Base-by-base conservation (phyloP, 2,113 vertebrate genomes). In the Galeopterus variegatus region DNA sequence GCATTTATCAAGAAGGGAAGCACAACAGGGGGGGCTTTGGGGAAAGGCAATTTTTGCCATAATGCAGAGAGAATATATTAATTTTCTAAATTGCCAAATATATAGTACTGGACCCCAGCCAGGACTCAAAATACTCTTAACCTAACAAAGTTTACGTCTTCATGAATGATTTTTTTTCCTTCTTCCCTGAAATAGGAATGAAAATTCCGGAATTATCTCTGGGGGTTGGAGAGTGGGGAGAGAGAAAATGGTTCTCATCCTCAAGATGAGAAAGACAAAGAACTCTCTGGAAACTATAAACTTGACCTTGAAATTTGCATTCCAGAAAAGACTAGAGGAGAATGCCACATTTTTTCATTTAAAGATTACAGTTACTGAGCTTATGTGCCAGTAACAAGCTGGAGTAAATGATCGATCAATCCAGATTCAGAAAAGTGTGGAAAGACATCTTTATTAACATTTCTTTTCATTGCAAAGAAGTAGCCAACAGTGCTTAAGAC, bases 241-340 rank as follows among this genome's bases (percentile, higher is more conserved):
- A n/a, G 4, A 13, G 50, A 84, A 33, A 79, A 41, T 65, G 89
- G 79, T 89, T 58, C 21, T 36, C n/a, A 52, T 89, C 84, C 26
- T 93, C 8, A 56, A n/a, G 54, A 69, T 72, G 58, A 23, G 23
- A 50, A 94, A 87, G 45, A 14, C 12, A 26, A 45, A 60, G 45
- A 65, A 58, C 36, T 60, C 45, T 77, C 48, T 54, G 12, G 45
- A 86, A 86, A 64, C 21, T 36, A 52, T 75, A 18, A 28, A 58
- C 26, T 86, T 65, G 67, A 72, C 54, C 75, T 69, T 95, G 67
- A 69, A 85, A 52, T 94, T 94, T 90, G n/a, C 50, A 80, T 88
- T 75, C 81, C 31, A 80, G 76, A 87, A 95, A 73, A 87, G 28
- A 70, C 76, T 94, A 69, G 50, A 92, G 2, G 70, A 79, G 58